Evolutionary conservation across 2,888 invertebrate genomes (phyloP).

Genomic region (Ichneumon xanthorius): DNA sequence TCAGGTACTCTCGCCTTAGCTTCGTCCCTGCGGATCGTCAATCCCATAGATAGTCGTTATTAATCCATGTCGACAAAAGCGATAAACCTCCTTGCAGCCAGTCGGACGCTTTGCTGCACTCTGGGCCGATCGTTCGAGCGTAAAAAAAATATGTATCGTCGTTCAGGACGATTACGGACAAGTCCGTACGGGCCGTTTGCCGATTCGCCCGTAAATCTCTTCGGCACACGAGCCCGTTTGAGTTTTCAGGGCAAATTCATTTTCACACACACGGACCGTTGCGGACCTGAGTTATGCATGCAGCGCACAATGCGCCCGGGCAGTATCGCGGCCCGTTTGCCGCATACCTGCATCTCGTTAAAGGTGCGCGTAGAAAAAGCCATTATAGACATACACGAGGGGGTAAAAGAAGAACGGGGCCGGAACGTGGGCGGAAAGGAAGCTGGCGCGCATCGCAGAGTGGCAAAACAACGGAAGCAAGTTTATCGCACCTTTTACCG

Average conservation of each 20-base stretch:
- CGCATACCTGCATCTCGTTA: slow-evolving; percentile 22
- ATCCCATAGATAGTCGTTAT: slow-evolving; percentile 26
- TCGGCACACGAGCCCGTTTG: slow-evolving; percentile 6
- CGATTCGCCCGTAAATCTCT: slow-evolving; percentile 22
- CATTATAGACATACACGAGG: slow-evolving; percentile 18
- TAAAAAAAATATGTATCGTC: slow-evolving; percentile 18
- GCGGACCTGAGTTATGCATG: neutral
- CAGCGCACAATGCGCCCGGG: neutral
- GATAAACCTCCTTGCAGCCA: neutral
- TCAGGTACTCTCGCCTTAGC: neutral
- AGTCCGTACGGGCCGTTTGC: slow-evolving; percentile 2
- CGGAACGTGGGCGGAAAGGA: slow-evolving; percentile 15
- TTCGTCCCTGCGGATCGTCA: neutral
- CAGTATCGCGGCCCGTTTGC: neutral
- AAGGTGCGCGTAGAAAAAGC: slow-evolving; percentile 29
- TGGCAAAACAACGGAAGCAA: slow-evolving; percentile 17
- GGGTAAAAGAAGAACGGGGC: neutral
- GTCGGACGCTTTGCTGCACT: neutral
- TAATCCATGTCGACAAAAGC: neutral
- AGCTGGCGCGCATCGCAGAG: slow-evolving; percentile 22
- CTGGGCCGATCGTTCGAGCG: slow-evolving; percentile 5
- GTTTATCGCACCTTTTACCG: slow-evolving; percentile 8
- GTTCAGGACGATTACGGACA: neutral
- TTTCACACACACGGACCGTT: slow-evolving; percentile 13
- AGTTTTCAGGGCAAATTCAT: slow-evolving; percentile 35